Base-by-base conservation (phyloP, 2,113 vertebrate species). In the Lophius piscatorius region DNA sequence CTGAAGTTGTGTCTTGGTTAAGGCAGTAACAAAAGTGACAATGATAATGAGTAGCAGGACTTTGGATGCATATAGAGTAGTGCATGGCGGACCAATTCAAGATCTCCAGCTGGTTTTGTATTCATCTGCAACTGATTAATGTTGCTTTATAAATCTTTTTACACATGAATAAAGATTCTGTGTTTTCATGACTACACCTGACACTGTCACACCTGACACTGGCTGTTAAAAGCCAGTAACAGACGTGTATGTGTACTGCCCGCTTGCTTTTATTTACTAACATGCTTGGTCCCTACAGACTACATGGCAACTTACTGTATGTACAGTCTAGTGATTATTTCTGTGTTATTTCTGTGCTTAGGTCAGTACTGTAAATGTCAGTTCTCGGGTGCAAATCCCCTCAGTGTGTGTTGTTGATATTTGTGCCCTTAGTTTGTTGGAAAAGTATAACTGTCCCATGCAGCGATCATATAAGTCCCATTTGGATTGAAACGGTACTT, bases 401-500 rank as follows among this genome's bases (percentile, higher is more conserved):
- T 36, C 31, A 16, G 18, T 54, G 26, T 63, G 48, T 79, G 57
- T 63, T 50, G 48, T 51, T 67, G 72, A 70, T 75, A 69, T 74
- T 39, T 79, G 70, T 83, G 59, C 59, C 60, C 33, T 62, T 64
- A 66, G 21, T 71, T 76, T 73, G 70, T 71, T 50, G 60, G 28
- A 60, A 54, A 51, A 68, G 56, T 81, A 44, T 49, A 69, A 66
- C 54, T 73, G 51, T 81, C 67, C 63, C 46, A 73, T 31, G 68
- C 73, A 74, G 76, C 63, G 58, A 83, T 80, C 74, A 80, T 76
- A 74, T 66, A 80, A 83, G 86, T 85, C 84, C 87, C 83, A 85
- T 82, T 88, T 88, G 86, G 76, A 81, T 88, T 35, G 78, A 85
- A 83, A 87, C 74, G 60, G 67, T 82, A 57, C 75, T 82, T 76